phyloP scores from a whole-genome alignment of 2,797 vertebrate species.

The Melanotaenia boesemani region DNA sequence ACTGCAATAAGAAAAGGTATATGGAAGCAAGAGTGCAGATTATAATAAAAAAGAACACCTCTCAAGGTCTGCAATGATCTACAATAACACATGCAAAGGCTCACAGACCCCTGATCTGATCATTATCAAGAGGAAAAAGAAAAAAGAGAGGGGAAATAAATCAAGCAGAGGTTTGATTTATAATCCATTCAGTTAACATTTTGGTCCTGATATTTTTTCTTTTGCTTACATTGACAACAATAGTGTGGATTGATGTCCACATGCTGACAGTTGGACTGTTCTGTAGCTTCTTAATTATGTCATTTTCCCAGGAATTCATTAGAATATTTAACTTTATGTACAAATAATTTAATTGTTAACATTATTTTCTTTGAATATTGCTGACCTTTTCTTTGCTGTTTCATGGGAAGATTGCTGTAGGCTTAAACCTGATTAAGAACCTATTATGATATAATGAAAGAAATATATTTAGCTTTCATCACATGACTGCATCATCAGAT shows the following conservation, averaged over 20 bases:
- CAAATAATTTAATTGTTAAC: neutral
- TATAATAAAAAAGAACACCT: too few relatives aligned
- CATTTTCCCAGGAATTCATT: neutral
- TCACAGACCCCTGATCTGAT: neutral
- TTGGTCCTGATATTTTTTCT: neutral
- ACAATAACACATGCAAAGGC: neutral
- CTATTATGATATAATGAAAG: neutral
- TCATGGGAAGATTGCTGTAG: constrained; percentile 1
- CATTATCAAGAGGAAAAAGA: neutral
- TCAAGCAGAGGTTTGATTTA: neutral
- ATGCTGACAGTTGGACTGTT: neutral
- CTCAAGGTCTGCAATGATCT: too few relatives aligned
- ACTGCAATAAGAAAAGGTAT: neutral
- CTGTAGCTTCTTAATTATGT: neutral
- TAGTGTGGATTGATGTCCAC: neutral
- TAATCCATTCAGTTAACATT: neutral
- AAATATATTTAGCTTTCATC: neutral
- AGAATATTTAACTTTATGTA: neutral
- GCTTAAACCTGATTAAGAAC: neutral
- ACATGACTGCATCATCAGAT: neutral
- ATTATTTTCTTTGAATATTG: neutral
- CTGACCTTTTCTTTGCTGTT: neutral
- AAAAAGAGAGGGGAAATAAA: neutral
- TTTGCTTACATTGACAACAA: neutral
- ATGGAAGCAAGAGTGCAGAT: too few relatives aligned